phyloP scores from a whole-genome alignment of 2,888 invertebrate genomes.

The Nephrotoma guestfalica region DNA sequence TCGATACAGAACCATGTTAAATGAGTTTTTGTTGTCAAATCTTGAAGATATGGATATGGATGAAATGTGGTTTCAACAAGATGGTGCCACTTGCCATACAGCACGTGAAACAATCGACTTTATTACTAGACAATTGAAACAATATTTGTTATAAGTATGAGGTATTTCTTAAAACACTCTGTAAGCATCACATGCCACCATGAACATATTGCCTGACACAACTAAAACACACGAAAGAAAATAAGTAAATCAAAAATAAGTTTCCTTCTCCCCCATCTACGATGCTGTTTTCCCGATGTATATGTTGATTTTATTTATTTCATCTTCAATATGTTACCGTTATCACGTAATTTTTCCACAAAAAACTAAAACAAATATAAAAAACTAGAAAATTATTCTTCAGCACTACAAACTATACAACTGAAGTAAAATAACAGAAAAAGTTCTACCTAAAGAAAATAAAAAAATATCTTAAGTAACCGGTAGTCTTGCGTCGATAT shows the following conservation, averaged over 20 bases:
- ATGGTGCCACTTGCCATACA: too few species aligned
- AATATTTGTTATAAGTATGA: too few species aligned
- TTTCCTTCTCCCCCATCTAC: neutral
- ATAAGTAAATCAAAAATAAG: neutral
- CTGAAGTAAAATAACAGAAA: neutral
- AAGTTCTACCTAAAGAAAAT: neutral
- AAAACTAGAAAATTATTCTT: neutral
- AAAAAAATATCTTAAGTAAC: neutral
- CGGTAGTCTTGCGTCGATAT: neutral
- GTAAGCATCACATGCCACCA: neutral
- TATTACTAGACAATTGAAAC: too few species aligned
- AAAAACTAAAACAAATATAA: neutral
- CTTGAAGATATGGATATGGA: too few species aligned
- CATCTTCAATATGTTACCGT: neutral
- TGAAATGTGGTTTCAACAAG: too few species aligned
- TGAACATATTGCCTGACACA: neutral
- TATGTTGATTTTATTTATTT: neutral
- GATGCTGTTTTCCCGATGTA: neutral
- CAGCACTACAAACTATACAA: neutral
- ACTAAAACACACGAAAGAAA: neutral
- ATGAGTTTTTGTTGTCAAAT: too few species aligned
- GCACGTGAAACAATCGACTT: too few species aligned
- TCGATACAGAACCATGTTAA: too few species aligned
- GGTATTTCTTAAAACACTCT: neutral
- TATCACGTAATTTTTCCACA: neutral